phyloP scores from a whole-genome alignment of 2,113 vertebrate species.

The Lonchura striata region DNA sequence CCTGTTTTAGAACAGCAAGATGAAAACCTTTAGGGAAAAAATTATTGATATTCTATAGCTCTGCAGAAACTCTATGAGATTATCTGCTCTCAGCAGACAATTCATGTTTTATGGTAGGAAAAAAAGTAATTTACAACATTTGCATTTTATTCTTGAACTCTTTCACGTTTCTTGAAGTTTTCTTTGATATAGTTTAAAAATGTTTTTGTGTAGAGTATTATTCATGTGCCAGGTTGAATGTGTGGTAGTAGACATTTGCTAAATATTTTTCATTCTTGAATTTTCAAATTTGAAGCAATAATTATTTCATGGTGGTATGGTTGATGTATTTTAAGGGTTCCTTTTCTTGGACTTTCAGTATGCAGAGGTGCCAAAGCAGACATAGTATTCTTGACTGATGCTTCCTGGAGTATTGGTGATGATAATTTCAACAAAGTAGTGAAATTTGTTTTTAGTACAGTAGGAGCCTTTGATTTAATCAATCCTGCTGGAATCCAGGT shows the following conservation, averaged over 20 bases:
- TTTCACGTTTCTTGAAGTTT: not conserved
- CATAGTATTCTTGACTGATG: slow-evolving; percentile 95
- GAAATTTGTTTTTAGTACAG: slow-evolving; percentile 87
- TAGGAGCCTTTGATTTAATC: slow-evolving; percentile 89
- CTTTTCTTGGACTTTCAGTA: slow-evolving; percentile 72
- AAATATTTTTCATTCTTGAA: not conserved
- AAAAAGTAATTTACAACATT: not conserved
- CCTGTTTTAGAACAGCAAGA: not conserved
- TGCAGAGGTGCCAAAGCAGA: slow-evolving; percentile 98
- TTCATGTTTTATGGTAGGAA: not conserved
- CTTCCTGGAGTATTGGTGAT: slow-evolving; percentile 98
- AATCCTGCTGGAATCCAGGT: slow-evolving; percentile 95
- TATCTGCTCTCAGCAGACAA: not conserved
- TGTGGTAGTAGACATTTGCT: not conserved
- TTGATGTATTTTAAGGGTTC: not conserved
- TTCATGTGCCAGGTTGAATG: not conserved
- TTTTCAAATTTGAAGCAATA: not conserved
- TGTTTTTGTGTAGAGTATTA: not conserved
- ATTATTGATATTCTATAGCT: not conserved
- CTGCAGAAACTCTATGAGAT: not conserved
- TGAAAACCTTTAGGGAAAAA: not conserved
- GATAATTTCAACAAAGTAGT: slow-evolving; percentile 95
- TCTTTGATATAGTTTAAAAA: not conserved
- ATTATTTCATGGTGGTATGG: not conserved
- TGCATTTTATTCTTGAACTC: not conserved